phyloP scores from a whole-genome alignment of 2,797 vertebrate genomes.

The Tapera naevia region DNA sequence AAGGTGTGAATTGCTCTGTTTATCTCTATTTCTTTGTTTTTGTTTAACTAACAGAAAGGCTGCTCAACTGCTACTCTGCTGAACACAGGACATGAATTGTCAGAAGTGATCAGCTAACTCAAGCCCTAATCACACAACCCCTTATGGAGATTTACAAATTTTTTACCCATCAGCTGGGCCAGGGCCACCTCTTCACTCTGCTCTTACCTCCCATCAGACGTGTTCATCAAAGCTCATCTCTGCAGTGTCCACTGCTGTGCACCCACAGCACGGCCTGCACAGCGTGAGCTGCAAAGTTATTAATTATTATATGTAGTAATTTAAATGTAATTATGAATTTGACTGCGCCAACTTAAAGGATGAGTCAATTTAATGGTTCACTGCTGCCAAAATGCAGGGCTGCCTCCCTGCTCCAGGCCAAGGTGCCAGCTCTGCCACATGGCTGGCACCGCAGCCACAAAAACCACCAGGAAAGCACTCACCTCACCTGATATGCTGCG shows the following conservation, averaged over 20 bases:
- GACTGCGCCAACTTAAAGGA: background rate
- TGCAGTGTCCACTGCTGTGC: background rate
- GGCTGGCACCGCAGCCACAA: background rate
- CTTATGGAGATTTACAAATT: background rate
- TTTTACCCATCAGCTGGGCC: background rate
- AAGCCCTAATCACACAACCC: background rate
- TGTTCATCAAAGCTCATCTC: background rate
- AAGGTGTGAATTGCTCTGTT: background rate
- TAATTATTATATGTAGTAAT: background rate
- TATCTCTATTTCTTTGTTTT: background rate
- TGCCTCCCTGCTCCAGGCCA: background rate
- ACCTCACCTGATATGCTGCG: background rate
- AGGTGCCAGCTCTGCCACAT: background rate
- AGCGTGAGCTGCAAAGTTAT: background rate
- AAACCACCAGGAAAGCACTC: background rate
- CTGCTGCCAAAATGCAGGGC: background rate
- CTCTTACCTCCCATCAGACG: background rate
- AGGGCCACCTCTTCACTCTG: background rate
- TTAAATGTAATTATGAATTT: background rate
- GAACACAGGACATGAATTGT: background rate
- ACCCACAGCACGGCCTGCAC: rapidly evolving
- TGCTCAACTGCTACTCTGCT: background rate
- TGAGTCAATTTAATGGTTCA: background rate
- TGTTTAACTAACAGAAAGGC: background rate
- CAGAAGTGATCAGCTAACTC: background rate